phyloP scores from a whole-genome alignment of 2,888 invertebrate species.

The Sminthurinus aureus region DNA sequence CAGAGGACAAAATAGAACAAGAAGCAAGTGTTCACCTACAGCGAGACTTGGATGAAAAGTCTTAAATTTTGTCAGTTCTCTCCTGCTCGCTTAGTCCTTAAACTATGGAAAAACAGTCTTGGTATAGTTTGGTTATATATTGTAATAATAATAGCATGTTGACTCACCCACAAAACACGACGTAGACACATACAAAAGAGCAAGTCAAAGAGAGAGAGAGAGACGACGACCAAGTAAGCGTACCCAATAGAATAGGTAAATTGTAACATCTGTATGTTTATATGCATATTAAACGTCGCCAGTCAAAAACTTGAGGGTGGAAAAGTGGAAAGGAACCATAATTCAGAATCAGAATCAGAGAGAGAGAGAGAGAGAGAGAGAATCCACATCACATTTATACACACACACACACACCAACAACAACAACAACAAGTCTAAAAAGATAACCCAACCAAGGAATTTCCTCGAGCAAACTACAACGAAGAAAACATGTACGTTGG shows the following conservation, averaged over 20 bases:
- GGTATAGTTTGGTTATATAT: neutral
- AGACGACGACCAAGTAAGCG: neutral
- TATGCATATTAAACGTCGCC: slow-evolving; percentile 9
- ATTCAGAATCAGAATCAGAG: slow-evolving; percentile 7
- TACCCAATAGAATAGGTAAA: neutral
- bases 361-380: no score
- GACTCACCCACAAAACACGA: slow-evolving; percentile 11
- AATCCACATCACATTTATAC: no score
- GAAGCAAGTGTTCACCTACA: slow-evolving; percentile 1
- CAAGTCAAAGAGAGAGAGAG: slow-evolving; percentile 21
- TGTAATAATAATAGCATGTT: neutral
- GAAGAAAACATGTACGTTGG: no score
- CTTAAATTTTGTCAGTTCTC: slow-evolving; percentile 13
- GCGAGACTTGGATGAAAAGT: neutral
- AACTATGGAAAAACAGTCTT: neutral
- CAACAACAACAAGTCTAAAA: neutral
- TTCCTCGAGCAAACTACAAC: neutral
- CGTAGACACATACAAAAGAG: neutral
- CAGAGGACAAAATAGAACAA: neutral
- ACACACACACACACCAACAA: no score
- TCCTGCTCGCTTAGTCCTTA: slow-evolving; percentile 3
- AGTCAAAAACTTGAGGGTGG: slow-evolving; percentile 19
- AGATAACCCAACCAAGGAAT: slow-evolving; percentile 4
- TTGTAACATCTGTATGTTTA: slow-evolving; percentile 1
- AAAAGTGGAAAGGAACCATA: slow-evolving; percentile 14